Evolutionary conservation across 1,140 invertebrate genomes (phyloP), one percentile per base, ranked within the genome.

Genomic region (Tetramorium alpestre): DNA sequence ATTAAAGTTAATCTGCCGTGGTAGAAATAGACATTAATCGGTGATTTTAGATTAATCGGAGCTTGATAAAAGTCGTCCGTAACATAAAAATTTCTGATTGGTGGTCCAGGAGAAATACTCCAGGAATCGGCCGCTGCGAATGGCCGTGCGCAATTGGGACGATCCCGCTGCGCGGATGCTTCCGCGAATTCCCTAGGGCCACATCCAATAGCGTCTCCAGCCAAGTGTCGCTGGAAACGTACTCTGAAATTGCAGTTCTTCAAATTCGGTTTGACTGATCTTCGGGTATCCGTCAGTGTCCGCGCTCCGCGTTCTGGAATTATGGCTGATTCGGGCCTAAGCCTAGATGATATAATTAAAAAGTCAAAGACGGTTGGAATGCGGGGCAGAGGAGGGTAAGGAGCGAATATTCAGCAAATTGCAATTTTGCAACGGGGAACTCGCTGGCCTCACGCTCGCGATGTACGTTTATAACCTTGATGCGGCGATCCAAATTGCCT

Each of bases 301-400:
- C 85, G 84, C 73, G 87, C 64, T 76, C 47, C 54, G 80, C 13
- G 33, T 56, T 54, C 58, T 76, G 54, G 13, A 60, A 67, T 90
- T 91, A 91, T 91, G 90, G 90, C 90, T 85, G 90, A 90, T 88
- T 41, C 47, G 56, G 67, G 90, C 25, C 60, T 91, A 85, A 95
- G 94, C 91, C 92, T 95, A 86, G 94, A 95, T 92, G 94, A 95
- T 72, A 95, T 95, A 90, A 95, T 95, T 91, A 94, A 95, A 86
- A 94, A 94, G 80, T 90, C 91, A 13, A 94, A 94, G 88, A 81
- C 91, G 22, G 81, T 88, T 78, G 90, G 72, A 87, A 94, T 93
- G 93, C 89, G 93, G 87, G 91, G 91, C 64, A 92, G 92, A 89
- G 90, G 94, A 91, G 92, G 94, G 94, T 93, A 75, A 94, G 89